A percentile compares a stretch with the other conserved stretches of the same genome.
Conservation (phyloP, 53 echinoderm and acorn worm species). For the Holothuria scabra region DNA sequence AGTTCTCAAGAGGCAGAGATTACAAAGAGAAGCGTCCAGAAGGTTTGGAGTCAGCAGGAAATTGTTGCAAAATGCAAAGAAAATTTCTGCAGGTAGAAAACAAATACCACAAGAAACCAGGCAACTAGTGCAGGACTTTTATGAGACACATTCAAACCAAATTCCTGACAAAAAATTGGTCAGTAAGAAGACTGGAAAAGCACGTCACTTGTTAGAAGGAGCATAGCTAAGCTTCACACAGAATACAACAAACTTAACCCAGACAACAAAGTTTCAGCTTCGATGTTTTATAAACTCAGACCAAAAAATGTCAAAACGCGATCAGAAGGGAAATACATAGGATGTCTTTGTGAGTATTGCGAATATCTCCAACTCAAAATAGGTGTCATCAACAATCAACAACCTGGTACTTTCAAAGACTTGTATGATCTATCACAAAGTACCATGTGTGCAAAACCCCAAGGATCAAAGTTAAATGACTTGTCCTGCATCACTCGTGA, state of each 20-base stretch:
- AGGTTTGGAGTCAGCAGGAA: slow-evolving; percentile 46
- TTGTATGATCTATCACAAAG: slow-evolving; percentile 11
- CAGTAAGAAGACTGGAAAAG: slow-evolving; percentile 58
- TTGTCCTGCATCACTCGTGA: slow-evolving; percentile 53
- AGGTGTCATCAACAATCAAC: slow-evolving; percentile 36
- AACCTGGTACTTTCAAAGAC: slow-evolving; percentile 52
- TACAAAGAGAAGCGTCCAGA: slow-evolving; percentile 50
- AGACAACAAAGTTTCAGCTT: slow-evolving; percentile 39
- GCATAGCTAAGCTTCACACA: slow-evolving; percentile 25
- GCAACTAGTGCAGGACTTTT: slow-evolving; percentile 45
- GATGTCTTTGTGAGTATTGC: slow-evolving; percentile 73
- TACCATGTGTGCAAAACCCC: slow-evolving; percentile 56
- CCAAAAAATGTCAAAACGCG: slow-evolving; percentile 58
- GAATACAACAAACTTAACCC: slow-evolving; percentile 51
- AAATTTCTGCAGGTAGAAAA: slow-evolving; percentile 42
- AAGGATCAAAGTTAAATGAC: slow-evolving; percentile 33
- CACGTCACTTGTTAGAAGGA: slow-evolving; percentile 46
- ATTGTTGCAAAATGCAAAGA: slow-evolving; percentile 35
- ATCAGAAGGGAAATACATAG: slow-evolving; percentile 53
- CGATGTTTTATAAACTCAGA: slow-evolving; percentile 49
- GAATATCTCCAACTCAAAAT: slow-evolving; percentile 64
- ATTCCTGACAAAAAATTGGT: slow-evolving; percentile 72
- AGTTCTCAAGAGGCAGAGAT: slow-evolving; percentile 29
- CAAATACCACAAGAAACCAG: slow-evolving; percentile 4
- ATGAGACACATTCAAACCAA: slow-evolving; percentile 47